Evolutionary conservation across 2,797 vertebrate species (phyloP).

Genomic region (Rhadinocentrus ornatus): DNA sequence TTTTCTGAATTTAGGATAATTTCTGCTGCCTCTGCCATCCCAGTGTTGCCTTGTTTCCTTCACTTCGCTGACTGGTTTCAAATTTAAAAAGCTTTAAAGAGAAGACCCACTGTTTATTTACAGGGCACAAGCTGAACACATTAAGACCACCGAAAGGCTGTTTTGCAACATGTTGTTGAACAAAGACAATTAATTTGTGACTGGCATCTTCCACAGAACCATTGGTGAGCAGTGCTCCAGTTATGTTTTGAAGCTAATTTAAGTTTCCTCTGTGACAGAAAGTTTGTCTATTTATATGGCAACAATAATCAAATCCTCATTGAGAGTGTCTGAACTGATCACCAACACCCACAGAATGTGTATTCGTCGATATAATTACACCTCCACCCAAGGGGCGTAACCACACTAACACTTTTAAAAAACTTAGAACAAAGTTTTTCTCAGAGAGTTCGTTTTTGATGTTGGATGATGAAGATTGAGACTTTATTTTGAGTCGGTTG

Average conservation of each 20-base stretch:
- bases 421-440: too few relatives aligned
- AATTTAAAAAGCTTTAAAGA: conserved; percentile 6
- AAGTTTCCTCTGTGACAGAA: background rate
- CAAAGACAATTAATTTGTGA: background rate
- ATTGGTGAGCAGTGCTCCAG: background rate
- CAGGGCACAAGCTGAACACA: background rate
- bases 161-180: background rate
- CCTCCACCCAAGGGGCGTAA: too few relatives aligned
- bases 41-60: conserved; percentile 13
- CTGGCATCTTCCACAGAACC: background rate
- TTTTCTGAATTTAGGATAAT: conserved; percentile 37
- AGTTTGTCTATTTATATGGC: background rate
- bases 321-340: too few relatives aligned
- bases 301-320: background rate
- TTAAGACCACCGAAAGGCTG: background rate
- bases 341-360: too few relatives aligned
- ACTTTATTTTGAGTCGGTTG: too few relatives aligned
- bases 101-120: background rate
- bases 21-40: conserved; percentile 26
- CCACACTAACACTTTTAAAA: too few relatives aligned
- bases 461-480: too few relatives aligned
- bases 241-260: background rate
- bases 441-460: too few relatives aligned
- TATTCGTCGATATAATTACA: too few relatives aligned
- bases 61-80: conserved; percentile 10